These are phyloP conservation scores for Dasysyrphus albostriatus DNA, from an alignment of 2,888 invertebrate genomes.

Conservation along the genomic window DNA sequence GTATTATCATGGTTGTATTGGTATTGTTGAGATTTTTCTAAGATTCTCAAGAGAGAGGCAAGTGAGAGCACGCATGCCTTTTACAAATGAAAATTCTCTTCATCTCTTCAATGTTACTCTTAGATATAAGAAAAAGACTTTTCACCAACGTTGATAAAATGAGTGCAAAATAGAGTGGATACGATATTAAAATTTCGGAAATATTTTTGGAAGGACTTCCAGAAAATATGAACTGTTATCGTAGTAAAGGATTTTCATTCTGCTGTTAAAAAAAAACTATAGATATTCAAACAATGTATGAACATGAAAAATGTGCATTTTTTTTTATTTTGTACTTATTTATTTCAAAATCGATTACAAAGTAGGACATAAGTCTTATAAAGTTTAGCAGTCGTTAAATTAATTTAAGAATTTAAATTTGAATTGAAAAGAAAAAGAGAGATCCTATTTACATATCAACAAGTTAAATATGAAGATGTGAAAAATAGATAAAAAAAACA, in stretches of 20 bases:
- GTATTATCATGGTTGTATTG: slow-evolving; percentile 13
- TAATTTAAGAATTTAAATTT: too few species aligned
- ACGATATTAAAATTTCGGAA: slow-evolving; percentile 35
- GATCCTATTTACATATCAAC: too few species aligned
- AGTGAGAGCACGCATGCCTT: slow-evolving; percentile 36
- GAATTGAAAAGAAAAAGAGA: too few species aligned
- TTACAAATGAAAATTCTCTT: slow-evolving; percentile 3
- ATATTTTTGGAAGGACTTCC: slow-evolving; percentile 26
- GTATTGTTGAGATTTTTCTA: slow-evolving; percentile 28
- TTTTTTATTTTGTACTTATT: too few species aligned
- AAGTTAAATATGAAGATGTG: too few species aligned
- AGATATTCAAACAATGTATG: too few species aligned
- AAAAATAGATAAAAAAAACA: too few species aligned
- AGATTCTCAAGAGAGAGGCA: background rate
- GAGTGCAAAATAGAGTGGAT: slow-evolving; percentile 53
- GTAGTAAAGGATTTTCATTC: background rate
- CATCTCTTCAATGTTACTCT: background rate
- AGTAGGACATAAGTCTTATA: too few species aligned
- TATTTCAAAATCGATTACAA: too few species aligned
- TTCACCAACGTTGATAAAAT: slow-evolving; percentile 45
- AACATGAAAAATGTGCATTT: too few species aligned
- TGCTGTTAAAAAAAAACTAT: too few species aligned
- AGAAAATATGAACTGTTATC: background rate
- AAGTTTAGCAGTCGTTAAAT: too few species aligned
- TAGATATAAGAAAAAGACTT: background rate